A percentile compares a stretch with the other conserved stretches of the same genome.
phyloP scores from a whole-genome alignment of 2,797 vertebrate species.

The Hippopotamyrus pictus region DNA sequence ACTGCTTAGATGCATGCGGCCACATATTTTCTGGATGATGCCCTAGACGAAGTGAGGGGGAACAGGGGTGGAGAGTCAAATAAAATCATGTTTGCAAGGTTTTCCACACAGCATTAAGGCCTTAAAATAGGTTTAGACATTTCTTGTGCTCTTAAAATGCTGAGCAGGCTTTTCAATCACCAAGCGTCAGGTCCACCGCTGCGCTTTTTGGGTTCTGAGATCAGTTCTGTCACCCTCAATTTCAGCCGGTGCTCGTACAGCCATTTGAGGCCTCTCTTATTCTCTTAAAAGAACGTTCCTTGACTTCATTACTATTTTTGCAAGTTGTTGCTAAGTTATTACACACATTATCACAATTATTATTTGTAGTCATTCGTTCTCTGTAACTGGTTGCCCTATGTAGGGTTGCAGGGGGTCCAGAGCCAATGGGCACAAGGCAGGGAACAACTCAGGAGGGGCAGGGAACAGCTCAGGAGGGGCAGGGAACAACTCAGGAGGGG shows the following conservation, averaged over 20 bases:
- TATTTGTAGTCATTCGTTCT: neutral
- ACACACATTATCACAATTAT: neutral
- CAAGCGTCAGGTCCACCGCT: neutral
- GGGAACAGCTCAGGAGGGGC: neutral
- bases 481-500: neutral
- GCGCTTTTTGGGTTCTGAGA: neutral
- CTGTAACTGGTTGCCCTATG: neutral
- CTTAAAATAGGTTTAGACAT: neutral
- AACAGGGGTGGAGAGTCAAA: neutral
- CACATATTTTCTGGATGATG: neutral
- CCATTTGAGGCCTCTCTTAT: neutral
- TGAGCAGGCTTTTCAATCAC: conserved; percentile 1
- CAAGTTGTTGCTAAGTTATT: neutral
- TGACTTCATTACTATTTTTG: neutral
- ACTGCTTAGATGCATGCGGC: neutral
- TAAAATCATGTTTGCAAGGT: conserved; percentile 4
- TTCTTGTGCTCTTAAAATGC: neutral
- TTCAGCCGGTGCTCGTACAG: neutral
- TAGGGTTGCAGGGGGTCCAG: neutral
- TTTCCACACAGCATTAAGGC: neutral
- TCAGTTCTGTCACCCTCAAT: neutral
- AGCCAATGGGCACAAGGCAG: neutral
- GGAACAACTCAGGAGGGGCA: neutral
- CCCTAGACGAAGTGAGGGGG: neutral
- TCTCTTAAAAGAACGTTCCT: neutral